phyloP scores from a whole-genome alignment of 2,797 vertebrate species.

The Microcaecilia unicolor region DNA sequence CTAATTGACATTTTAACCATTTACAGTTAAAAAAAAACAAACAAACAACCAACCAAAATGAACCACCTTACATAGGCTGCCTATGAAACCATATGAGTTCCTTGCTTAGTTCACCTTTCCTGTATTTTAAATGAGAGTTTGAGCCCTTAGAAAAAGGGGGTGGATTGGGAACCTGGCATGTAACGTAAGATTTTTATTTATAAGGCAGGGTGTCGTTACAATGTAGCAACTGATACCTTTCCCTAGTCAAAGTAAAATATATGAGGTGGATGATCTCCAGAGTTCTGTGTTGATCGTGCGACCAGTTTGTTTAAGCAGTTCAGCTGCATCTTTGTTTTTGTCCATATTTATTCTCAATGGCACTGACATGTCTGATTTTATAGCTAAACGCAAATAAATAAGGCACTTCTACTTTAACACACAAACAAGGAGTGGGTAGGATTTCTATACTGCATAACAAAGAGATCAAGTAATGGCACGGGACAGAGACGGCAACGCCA shows the following conservation, averaged over 20 bases:
- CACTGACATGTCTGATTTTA: constrained; percentile 44
- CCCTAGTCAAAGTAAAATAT: constrained; percentile 33
- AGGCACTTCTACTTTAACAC: constrained; percentile 48
- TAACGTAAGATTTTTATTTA: constrained; percentile 23
- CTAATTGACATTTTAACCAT: constrained; percentile 53
- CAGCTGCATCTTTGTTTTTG: constrained; percentile 57
- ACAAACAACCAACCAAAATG: too few species aligned
- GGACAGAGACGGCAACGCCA: constrained; percentile 61
- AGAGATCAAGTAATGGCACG: constrained; percentile 51
- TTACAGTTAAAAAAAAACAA: constrained; percentile 47
- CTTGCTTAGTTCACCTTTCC: constrained; percentile 54
- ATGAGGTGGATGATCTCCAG: too few species aligned
- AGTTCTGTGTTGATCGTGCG: too few species aligned
- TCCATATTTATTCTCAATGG: constrained; percentile 44
- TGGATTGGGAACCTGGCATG: constrained; percentile 32
- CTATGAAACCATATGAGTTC: constrained; percentile 51
- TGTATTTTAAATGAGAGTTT: constrained; percentile 39
- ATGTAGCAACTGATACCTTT: constrained; percentile 23
- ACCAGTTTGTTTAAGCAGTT: constrained; percentile 47
- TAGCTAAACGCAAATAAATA: constrained; percentile 69
- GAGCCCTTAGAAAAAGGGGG: constrained; percentile 43
- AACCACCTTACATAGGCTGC: constrained; percentile 55
- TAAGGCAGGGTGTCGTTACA: constrained; percentile 34
- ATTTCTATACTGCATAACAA: constrained; percentile 45
- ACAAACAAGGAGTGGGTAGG: constrained; percentile 44